Evolutionary conservation across 2,797 vertebrate species (phyloP), one percentile per base, ranked within the genome.

Genomic region (Halcyon badia): DNA sequence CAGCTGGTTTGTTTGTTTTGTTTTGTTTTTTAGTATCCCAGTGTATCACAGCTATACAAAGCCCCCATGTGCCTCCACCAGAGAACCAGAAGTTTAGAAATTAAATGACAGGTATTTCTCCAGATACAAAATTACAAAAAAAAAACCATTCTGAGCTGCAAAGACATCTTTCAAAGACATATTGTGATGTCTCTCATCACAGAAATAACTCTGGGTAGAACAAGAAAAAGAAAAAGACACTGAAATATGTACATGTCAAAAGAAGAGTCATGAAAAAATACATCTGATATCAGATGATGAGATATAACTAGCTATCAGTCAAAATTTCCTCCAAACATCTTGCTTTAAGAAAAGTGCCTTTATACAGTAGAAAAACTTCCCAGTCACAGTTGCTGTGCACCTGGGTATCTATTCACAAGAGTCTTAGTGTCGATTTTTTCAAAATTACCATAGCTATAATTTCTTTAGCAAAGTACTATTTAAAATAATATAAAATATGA

Each of bases 41-140:
- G 39, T 44, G 52, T 82, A 88, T 87, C 52, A 3, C 82, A 91
- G 80, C 69, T n/a, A 3, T 64, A 90, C 76, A 88, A 94, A 90
- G 82, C 58, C 69, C 81, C 57, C 77, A 68, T 44, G 65, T 88
- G 71, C 85, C 72, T 96, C 66, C 58, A 79, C 41, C 31, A 87
- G 72, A 70, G 91, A 94, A 42, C 57, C 37, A 79, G 65, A 89
- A 90, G 37, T 94, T 91, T 65, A 71, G 69, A 85, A 94, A 81
- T 92, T 20, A 94, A 95, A 48, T 62, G 83, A 57, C 73, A 95
- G 10, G 62, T 37, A 79, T 89, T 90, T 90, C 64, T 89, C 8
- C 33, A 87, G 39, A 73, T 37, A 69, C 7, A 70, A 25, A 68
- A 49, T 46, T 76, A 44, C 70, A 89, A 75, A 31, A 39, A 37